phyloP scores from a whole-genome alignment of 2,113 vertebrate species.

The Maccullochella peelii region DNA sequence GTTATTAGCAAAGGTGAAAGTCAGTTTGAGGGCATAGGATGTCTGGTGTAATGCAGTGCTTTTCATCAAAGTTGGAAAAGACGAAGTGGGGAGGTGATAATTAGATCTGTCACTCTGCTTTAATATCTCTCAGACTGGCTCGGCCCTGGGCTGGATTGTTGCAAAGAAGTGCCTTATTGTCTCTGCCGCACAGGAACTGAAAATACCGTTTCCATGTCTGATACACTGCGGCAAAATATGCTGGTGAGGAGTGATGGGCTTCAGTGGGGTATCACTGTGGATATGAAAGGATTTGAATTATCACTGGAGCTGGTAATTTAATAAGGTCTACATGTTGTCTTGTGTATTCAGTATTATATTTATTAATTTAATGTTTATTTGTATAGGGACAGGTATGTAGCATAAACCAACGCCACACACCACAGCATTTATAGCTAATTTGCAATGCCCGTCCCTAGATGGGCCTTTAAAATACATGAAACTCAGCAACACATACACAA shows the following conservation, averaged over 20 bases:
- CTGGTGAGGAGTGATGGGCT: constrained; percentile 68
- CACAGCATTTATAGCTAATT: too few species aligned
- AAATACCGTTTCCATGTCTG: constrained; percentile 45
- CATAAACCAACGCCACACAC: too few species aligned
- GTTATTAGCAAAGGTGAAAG: constrained; percentile 76
- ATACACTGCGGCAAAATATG: constrained; percentile 51
- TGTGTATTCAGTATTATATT: background rate
- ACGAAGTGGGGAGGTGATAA: constrained; percentile 75
- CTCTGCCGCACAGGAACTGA: constrained; percentile 46
- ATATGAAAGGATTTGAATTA: constrained; percentile 20
- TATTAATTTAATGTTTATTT: too few species aligned
- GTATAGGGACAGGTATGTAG: too few species aligned
- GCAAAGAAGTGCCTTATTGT: constrained; percentile 73
- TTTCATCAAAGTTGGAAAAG: constrained; percentile 67
- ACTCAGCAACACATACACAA: too few species aligned
- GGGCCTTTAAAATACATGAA: too few species aligned
- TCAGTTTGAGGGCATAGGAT: constrained; percentile 73
- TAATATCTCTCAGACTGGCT: constrained; percentile 70
- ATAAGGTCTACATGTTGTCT: background rate
- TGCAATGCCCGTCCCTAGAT: too few species aligned
- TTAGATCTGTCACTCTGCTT: constrained; percentile 80
- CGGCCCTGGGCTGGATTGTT: constrained; percentile 56
- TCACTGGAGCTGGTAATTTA: background rate
- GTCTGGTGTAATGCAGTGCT: constrained; percentile 60
- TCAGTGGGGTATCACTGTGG: background rate